Conservation (phyloP, 1,140 invertebrate genomes). For the Calosoma granatense region DNA sequence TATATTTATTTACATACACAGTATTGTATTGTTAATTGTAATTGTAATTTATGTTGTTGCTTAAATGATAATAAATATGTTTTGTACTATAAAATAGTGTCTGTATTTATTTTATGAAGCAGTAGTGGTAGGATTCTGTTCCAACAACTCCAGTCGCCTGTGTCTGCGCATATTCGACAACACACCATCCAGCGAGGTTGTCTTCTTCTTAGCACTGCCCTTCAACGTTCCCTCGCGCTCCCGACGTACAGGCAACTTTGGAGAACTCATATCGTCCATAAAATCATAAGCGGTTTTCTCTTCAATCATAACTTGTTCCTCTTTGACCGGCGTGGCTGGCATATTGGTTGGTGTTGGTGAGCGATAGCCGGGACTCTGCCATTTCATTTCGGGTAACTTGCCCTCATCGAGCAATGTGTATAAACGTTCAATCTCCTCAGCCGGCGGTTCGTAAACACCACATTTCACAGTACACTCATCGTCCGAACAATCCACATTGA, state of each 20-base stretch:
- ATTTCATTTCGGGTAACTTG: constrained; percentile 27
- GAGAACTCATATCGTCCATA: constrained; percentile 59
- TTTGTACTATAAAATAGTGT: too few species aligned
- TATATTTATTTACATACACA: too few species aligned
- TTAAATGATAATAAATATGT: too few species aligned
- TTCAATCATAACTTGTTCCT: constrained; percentile 27
- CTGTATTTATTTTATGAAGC: too few species aligned
- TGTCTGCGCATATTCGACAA: constrained; percentile 63
- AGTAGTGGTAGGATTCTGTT: constrained; percentile 29
- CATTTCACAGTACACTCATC: constrained; percentile 34
- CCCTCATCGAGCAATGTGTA: constrained; percentile 27
- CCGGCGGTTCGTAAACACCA: constrained; percentile 28
- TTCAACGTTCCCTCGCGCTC: constrained; percentile 12
- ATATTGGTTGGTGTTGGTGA: constrained; percentile 21
- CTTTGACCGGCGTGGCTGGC: constrained; percentile 9
- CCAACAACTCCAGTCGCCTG: constrained; percentile 42
- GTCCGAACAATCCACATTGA: constrained; percentile 43
- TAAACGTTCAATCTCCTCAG: constrained; percentile 28
- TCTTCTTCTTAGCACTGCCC: constrained; percentile 66
- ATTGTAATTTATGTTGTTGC: too few species aligned
- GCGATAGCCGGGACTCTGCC: constrained; percentile 31
- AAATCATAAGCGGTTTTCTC: constrained; percentile 64
- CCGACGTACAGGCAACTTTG: constrained; percentile 44
- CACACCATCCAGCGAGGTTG: constrained; percentile 61
- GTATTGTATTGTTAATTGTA: too few species aligned